phyloP scores from a whole-genome alignment of 1,140 invertebrate genomes.

The Eumaeus atala region DNA sequence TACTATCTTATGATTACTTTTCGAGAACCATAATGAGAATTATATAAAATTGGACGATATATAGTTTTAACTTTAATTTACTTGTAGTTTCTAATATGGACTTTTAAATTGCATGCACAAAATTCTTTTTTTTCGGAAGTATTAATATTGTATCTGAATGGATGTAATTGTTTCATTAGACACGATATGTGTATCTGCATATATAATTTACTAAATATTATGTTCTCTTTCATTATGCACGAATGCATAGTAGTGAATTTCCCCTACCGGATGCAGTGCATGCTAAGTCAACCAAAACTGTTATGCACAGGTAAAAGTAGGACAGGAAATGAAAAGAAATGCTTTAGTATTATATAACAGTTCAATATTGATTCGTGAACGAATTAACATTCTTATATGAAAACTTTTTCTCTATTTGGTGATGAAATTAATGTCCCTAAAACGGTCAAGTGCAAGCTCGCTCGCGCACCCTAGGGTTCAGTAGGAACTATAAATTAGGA shows the following conservation, averaged over 20 bases:
- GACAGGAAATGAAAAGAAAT: conserved; percentile 8
- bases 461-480: too few relatives aligned
- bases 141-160: not conserved
- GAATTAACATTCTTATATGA: too few relatives aligned
- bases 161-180: not conserved
- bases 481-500: too few relatives aligned
- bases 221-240: conserved; percentile 12
- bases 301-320: conserved; percentile 7
- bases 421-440: too few relatives aligned
- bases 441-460: too few relatives aligned
- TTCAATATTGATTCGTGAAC: not conserved
- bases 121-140: not conserved
- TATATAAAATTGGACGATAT: not conserved
- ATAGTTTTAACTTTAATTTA: too few relatives aligned
- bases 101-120: not conserved
- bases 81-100: too few relatives aligned
- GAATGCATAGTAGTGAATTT: conserved; percentile 10
- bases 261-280: conserved; percentile 14
- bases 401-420: too few relatives aligned
- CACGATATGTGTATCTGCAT: not conserved
- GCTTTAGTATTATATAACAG: conserved; percentile 5
- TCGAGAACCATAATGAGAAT: too few relatives aligned
- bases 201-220: not conserved
- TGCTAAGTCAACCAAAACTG: conserved; percentile 12
- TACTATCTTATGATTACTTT: too few relatives aligned